Percentiles rank a stretch among this genome's conserved stretches.
Evolutionary conservation across 2,888 invertebrate genomes (phyloP).

Genomic region (Parnassius glacialis): DNA sequence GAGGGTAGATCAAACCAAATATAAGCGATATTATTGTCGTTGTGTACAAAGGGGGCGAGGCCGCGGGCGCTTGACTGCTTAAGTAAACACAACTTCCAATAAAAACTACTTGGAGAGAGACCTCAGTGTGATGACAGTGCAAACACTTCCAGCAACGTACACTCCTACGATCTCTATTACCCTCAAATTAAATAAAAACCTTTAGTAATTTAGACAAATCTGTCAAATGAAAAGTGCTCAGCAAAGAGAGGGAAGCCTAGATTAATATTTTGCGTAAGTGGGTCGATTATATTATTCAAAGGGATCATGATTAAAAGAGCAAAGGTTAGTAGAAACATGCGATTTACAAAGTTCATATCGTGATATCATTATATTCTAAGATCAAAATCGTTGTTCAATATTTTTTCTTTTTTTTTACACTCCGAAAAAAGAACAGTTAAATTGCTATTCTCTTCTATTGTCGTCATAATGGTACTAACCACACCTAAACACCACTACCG

Average conservation of each 20-base stretch:
- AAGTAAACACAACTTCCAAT: conserved; percentile 63
- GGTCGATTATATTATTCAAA: conserved; percentile 29
- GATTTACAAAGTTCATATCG: no score
- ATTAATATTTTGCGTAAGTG: conserved; percentile 67
- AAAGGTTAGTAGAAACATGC: no score
- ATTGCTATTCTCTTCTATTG: no score
- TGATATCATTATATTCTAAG: no score
- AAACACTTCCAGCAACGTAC: conserved; percentile 51
- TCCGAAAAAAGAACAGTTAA: no score
- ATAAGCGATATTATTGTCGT: conserved; percentile 66
- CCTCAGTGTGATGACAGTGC: conserved; percentile 49
- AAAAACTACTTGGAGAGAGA: conserved; percentile 72
- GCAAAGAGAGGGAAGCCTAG: conserved; percentile 68
- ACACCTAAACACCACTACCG: no score
- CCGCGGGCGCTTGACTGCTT: conserved; percentile 50
- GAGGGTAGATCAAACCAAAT: conserved; percentile 65
- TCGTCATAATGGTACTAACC: no score
- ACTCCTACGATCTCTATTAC: conserved; percentile 61
- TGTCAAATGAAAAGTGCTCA: conserved; percentile 79
- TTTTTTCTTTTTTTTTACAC: no score
- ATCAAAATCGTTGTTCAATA: no score
- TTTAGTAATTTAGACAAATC: conserved; percentile 75
- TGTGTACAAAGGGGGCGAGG: conserved; percentile 59
- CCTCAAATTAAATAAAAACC: conserved; percentile 75
- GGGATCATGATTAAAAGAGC: no score